Conservation (phyloP, 2,888 invertebrate species). For the Drosophila siamana region DNA sequence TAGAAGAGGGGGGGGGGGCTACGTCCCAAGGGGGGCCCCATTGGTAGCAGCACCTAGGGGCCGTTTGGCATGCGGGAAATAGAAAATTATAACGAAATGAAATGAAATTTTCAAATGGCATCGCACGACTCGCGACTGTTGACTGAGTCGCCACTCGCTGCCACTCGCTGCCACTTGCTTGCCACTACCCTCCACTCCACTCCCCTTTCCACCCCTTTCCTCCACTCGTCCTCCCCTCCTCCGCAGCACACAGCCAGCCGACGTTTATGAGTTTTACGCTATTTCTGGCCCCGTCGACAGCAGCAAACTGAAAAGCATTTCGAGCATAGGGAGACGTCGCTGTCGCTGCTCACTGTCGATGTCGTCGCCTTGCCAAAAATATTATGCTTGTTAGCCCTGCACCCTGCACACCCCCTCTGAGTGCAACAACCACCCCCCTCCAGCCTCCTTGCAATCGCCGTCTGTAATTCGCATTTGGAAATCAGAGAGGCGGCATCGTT, state of each 20-base stretch:
- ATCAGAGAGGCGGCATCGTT: conserved; percentile 46
- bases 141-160: conserved; percentile 14
- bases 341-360: conserved; percentile 54
- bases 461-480: conserved; percentile 72
- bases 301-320: conserved; percentile 68
- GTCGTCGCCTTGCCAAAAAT: conserved; percentile 70
- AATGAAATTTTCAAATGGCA: conserved; percentile 79
- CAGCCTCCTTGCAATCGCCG: background rate
- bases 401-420: background rate
- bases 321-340: conserved; percentile 63
- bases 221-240: background rate
- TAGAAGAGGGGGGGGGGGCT: background rate
- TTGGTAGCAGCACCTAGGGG: conserved; percentile 70
- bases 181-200: background rate
- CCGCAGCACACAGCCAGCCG: conserved; percentile 21
- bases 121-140: conserved; percentile 59
- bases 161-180: conserved; percentile 41
- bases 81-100: conserved; percentile 76
- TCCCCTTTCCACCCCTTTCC: too few relatives aligned
- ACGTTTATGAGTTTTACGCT: conserved; percentile 79
- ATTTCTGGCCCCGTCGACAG: conserved; percentile 76
- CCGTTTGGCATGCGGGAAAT: conserved; percentile 80
- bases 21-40: conserved; percentile 43
- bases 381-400: conserved; percentile 66
- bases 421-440: background rate